Conservation (phyloP, 2,113 vertebrate genomes). For the Isichthys henryi region DNA sequence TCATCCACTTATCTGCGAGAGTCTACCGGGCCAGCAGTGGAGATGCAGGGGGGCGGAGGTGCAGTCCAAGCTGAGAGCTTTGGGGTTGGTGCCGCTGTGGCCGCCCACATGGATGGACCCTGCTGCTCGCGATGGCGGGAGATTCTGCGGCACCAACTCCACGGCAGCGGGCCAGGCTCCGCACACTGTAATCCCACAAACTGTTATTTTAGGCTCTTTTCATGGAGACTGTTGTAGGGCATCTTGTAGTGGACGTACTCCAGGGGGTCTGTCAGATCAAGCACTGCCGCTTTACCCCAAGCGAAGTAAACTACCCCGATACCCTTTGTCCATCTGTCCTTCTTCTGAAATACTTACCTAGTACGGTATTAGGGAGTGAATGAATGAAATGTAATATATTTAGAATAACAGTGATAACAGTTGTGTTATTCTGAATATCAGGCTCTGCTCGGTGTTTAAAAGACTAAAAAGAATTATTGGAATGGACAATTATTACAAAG, state of each 20-base stretch:
- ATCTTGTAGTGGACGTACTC: background rate
- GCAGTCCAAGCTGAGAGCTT: background rate
- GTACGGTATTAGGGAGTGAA: background rate
- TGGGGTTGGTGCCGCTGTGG: background rate
- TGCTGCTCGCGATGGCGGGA: background rate
- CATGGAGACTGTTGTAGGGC: background rate
- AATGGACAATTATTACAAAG: background rate
- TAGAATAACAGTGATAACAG: background rate
- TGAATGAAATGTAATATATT: background rate
- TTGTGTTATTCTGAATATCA: background rate
- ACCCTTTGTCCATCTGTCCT: background rate
- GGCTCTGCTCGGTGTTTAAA: background rate
- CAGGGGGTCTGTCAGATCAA: background rate
- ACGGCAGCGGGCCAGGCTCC: background rate
- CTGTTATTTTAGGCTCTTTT: background rate
- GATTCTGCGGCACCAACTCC: background rate
- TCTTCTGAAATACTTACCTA: background rate
- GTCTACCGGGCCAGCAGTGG: background rate
- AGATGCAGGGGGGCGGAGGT: background rate
- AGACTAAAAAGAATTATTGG: background rate
- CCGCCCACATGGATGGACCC: background rate
- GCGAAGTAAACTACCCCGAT: background rate
- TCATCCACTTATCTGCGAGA: background rate
- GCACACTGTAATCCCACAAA: background rate
- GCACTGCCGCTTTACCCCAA: background rate